Conservation (phyloP, 2,797 vertebrate genomes). For the Harpagifer antarcticus region DNA sequence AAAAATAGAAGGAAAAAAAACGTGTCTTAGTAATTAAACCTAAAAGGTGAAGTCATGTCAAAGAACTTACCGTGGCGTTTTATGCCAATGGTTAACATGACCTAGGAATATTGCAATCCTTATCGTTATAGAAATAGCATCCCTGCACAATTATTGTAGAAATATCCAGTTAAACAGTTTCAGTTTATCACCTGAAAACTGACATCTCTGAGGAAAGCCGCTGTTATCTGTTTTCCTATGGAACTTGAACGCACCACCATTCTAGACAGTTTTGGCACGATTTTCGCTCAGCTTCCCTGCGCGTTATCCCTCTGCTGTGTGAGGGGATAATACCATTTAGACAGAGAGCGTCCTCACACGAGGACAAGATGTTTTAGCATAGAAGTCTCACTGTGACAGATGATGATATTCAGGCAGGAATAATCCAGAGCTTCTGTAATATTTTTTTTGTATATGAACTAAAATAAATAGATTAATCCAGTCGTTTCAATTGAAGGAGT, state of each 20-base stretch:
- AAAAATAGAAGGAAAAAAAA: too few species aligned
- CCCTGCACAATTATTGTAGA: too few species aligned
- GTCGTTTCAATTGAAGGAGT: neutral
- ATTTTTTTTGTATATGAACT: neutral
- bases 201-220: neutral
- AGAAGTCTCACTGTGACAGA: neutral
- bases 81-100: neutral
- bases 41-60: neutral
- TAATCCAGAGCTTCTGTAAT: neutral
- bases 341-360: conserved; percentile 2
- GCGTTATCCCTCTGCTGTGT: conserved; percentile 15
- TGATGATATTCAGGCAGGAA: neutral
- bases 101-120: neutral
- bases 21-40: neutral
- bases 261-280: conserved; percentile 44
- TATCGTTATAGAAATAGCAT: neutral
- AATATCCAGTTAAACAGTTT: neutral
- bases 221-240: conserved; percentile 19
- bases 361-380: neutral
- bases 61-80: neutral
- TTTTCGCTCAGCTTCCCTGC: conserved; percentile 10
- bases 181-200: neutral
- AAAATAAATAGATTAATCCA: neutral
- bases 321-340: conserved; percentile 13
- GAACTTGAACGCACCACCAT: conserved; percentile 48